These are phyloP conservation scores for Neuroterus valhalla DNA, from an alignment of 1,140 invertebrate genomes.

Conservation along the genomic window DNA sequence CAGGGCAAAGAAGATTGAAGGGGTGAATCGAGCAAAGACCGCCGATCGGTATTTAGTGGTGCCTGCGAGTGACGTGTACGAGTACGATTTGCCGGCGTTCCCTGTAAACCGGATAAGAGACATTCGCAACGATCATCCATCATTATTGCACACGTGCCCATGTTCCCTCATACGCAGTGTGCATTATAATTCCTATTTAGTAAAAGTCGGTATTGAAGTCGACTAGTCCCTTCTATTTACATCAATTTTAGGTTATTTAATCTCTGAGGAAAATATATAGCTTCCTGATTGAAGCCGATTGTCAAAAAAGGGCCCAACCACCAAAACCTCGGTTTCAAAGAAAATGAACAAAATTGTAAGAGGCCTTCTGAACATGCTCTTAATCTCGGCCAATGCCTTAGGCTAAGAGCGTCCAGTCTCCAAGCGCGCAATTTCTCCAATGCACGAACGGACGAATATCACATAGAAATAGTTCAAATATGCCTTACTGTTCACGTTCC, in stretches of 20 bases:
- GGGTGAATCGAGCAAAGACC: constrained; percentile 64
- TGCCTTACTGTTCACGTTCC: too few species aligned
- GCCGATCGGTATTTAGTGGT: constrained; percentile 72
- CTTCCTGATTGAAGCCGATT: too few species aligned
- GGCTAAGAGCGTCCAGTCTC: too few species aligned
- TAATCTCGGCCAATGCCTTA: too few species aligned
- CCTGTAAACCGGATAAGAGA: constrained; percentile 28
- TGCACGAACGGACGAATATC: too few species aligned
- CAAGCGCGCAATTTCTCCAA: too few species aligned
- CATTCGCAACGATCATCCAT: constrained; percentile 28
- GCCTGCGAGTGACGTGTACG: constrained; percentile 71
- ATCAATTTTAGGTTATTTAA: not conserved
- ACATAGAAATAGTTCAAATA: too few species aligned
- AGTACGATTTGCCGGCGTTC: constrained; percentile 47
- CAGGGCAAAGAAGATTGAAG: constrained; percentile 54
- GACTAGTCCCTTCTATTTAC: not conserved
- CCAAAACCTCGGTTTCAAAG: too few species aligned
- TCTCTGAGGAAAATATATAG: too few species aligned
- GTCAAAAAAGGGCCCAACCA: too few species aligned
- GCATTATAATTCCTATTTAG: not conserved
- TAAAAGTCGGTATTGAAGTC: not conserved
- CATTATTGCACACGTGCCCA: constrained; percentile 28
- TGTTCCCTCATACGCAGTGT: constrained; percentile 4
- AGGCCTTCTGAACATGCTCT: too few species aligned
- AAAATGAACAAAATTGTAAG: too few species aligned